Conservation (phyloP, 1,140 invertebrate species). For the Musca domestica region DNA sequence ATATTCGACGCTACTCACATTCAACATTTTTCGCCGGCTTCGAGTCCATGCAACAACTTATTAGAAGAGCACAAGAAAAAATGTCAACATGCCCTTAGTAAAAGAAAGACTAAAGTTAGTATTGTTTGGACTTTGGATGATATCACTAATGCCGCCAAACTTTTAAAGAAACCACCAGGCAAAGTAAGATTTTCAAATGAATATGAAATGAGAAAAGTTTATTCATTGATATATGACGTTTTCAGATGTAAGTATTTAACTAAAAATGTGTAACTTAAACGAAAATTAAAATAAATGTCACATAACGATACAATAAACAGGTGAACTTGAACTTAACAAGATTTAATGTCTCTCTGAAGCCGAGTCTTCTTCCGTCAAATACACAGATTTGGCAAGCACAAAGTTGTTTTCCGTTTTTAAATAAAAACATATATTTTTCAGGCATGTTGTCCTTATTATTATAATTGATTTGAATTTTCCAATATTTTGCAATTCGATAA, state of each 20-base stretch:
- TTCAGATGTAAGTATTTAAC: slow-evolving; percentile 70
- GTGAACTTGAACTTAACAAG: too few species aligned
- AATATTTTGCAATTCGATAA: too few species aligned
- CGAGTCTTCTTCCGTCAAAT: too few species aligned
- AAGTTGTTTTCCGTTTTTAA: too few species aligned
- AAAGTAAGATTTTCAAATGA: slow-evolving; percentile 63
- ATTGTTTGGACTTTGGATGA: slow-evolving; percentile 56
- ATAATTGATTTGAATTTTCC: too few species aligned
- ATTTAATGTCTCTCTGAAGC: too few species aligned
- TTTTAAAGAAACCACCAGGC: slow-evolving; percentile 59
- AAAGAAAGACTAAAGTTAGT: slow-evolving; percentile 33
- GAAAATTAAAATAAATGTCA: too few species aligned
- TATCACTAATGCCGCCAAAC: slow-evolving; percentile 62
- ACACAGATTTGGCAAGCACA: too few species aligned
- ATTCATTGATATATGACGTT: slow-evolving; percentile 74
- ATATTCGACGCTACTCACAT: slow-evolving; percentile 40
- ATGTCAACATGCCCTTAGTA: slow-evolving; percentile 37
- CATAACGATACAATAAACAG: too few species aligned
- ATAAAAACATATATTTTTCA: too few species aligned
- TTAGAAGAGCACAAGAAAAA: slow-evolving; percentile 32
- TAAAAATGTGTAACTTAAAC: too few species aligned
- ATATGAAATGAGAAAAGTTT: slow-evolving; percentile 74
- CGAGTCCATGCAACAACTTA: slow-evolving; percentile 33
- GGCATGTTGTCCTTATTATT: too few species aligned
- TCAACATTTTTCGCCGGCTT: slow-evolving; percentile 34